Evolutionary conservation across 2,113 vertebrate species (phyloP).

Genomic region (Mustelus asterias): DNA sequence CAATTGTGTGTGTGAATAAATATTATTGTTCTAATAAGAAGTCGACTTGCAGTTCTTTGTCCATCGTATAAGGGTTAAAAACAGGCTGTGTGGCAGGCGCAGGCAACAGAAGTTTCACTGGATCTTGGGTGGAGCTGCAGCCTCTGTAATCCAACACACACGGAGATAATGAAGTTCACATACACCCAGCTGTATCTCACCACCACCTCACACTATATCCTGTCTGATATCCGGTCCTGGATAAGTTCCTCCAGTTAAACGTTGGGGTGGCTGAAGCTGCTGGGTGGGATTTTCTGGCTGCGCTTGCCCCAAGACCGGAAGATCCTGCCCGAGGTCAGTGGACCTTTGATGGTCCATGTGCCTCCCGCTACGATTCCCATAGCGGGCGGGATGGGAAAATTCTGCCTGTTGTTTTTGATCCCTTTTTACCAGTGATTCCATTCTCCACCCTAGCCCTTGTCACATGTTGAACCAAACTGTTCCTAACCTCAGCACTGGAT

Average conservation of each 20-base stretch:
- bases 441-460: not conserved
- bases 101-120: too few relatives aligned
- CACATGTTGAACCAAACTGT: not conserved
- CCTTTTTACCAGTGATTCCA: not conserved
- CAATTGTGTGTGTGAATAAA: too few relatives aligned
- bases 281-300: too few relatives aligned
- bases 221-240: not conserved
- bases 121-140: not conserved
- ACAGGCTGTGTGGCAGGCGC: too few relatives aligned
- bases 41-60: too few relatives aligned
- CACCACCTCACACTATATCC: not conserved
- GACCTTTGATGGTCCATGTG: too few relatives aligned
- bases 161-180: not conserved
- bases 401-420: not conserved
- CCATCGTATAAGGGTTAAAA: too few relatives aligned
- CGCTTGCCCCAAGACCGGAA: too few relatives aligned
- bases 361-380: too few relatives aligned
- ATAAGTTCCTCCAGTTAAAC: not conserved
- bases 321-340: too few relatives aligned
- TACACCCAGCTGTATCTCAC: not conserved
- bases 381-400: too few relatives aligned
- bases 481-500: not conserved
- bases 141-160: not conserved
- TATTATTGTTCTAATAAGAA: too few relatives aligned
- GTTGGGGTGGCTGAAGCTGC: not conserved